phyloP scores from a whole-genome alignment of 2,888 invertebrate species.

The Drosophila mayaguana region DNA sequence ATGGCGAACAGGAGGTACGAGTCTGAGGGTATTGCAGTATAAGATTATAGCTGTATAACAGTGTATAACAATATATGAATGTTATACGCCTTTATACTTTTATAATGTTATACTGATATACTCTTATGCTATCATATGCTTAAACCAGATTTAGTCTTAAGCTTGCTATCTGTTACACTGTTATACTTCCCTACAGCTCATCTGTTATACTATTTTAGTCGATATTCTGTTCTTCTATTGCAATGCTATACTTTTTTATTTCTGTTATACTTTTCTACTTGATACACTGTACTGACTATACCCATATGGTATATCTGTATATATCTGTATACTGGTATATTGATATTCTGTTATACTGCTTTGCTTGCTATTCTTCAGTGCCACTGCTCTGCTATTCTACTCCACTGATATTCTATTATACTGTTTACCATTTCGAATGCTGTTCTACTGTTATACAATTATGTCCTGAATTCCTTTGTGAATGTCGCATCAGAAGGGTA shows the following conservation, averaged over 20 bases:
- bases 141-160: too few species aligned
- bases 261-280: too few species aligned
- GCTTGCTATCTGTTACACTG: background rate
- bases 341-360: background rate
- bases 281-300: too few species aligned
- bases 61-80: too few species aligned
- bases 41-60: background rate
- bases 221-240: background rate
- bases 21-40: background rate
- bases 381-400: background rate
- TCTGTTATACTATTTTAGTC: background rate
- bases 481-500: background rate
- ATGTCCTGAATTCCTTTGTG: background rate
- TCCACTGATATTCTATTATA: background rate
- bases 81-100: too few species aligned
- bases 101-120: too few species aligned
- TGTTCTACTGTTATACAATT: background rate
- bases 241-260: too few species aligned
- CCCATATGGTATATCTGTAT: too few species aligned
- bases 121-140: too few species aligned
- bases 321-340: too few species aligned
- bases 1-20: fast-evolving
- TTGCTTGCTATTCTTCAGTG: background rate
- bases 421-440: background rate
- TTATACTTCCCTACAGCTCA: background rate